Evolutionary conservation across 2,113 vertebrate species (phyloP), one percentile per base, ranked within the genome.

Genomic region (Macrotus californicus): DNA sequence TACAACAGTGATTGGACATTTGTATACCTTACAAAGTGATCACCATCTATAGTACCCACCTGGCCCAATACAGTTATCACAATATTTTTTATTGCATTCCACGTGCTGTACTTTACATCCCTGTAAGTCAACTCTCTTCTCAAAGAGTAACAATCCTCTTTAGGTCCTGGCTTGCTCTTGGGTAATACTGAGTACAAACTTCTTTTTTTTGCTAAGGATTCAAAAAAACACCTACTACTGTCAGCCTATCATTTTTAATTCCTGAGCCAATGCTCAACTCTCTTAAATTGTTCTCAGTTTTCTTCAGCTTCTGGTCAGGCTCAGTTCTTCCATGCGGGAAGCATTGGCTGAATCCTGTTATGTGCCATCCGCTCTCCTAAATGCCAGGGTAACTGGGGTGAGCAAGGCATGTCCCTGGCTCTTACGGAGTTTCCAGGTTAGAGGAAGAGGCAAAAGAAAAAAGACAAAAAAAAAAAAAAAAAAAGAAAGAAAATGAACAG

Each of bases 381-480:
- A 11, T 61, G 12, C n/a, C 52, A 46, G 7, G 48, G 34, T 34
- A 21, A 43, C 29, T 5, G 2, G 31, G 7, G 6, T 1, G 10
- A 64, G 6, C 0, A 9, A 48, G 43, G 4, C 19, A 7, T 2
- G 5, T 3, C 5, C 16, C 54, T 39, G 43, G 31, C 2, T 14
- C 13, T 66, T 18, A 6, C 7, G 12, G 7, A 70, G 24, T 26
- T 29, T 69, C 24, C 21, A 43, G 18, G 39, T 80, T 61, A 70
- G 69, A 84, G 4, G 19, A 48, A 90, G 46, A 73, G 14, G n/a
- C 52, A n/a, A 48, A 85, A 87, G 46, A 39, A 52, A 50, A 64
- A 5, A 43, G 15, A 7, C 3, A 48, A 48, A 48, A 11, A 48
- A 48, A 48, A 11, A 48, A 48, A 48, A 11, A 48, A 48, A 48